Percentiles rank a stretch among this genome's conserved stretches.
Conservation (phyloP, 2,113 vertebrate genomes). For the Syngnathus scovelli region DNA sequence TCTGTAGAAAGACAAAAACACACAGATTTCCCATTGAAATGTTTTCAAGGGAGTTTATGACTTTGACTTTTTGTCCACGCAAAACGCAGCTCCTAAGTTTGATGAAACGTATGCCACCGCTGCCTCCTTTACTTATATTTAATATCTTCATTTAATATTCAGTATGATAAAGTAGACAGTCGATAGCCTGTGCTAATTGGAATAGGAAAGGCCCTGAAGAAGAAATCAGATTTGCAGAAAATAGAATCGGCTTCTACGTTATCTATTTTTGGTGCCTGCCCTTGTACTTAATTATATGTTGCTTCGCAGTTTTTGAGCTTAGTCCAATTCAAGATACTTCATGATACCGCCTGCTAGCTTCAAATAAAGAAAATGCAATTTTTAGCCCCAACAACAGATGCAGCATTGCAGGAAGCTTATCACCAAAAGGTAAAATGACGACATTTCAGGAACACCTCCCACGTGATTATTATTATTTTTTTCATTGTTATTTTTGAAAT, state of each 20-base stretch:
- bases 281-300: neutral
- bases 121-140: constrained; percentile 17
- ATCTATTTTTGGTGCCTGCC: constrained; percentile 7
- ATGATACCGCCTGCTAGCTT: neutral
- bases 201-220: constrained; percentile 18
- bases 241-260: neutral
- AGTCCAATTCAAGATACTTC: neutral
- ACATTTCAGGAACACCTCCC: no score
- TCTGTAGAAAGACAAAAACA: constrained; percentile 66
- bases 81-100: constrained; percentile 10
- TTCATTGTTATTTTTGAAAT: no score
- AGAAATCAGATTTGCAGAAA: constrained; percentile 19
- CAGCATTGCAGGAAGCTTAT: neutral
- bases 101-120: constrained; percentile 1
- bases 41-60: neutral
- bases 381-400: neutral
- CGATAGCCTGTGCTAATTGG: constrained; percentile 35
- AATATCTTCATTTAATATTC: constrained; percentile 33
- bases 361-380: neutral
- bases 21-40: neutral
- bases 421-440: no score
- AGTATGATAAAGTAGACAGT: constrained; percentile 22
- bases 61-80: constrained; percentile 2
- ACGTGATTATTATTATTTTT: no score
- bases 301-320: neutral